These are phyloP conservation scores for Cataglyphis rosenhaueri DNA, from an alignment of 2,888 invertebrate genomes.

Conservation along the genomic window DNA sequence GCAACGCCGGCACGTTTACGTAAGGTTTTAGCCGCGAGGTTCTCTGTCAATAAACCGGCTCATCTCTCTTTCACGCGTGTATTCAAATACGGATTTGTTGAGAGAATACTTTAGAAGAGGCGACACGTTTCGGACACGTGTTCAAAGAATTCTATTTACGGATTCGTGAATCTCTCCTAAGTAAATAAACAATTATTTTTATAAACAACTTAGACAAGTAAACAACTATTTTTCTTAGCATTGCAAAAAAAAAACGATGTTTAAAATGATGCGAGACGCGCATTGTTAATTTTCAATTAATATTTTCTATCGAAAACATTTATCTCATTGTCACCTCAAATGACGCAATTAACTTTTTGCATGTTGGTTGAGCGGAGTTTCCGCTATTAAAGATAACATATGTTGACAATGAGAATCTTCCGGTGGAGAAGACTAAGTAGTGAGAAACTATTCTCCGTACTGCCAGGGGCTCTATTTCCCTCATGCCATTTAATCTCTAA, in stretches of 20 bases:
- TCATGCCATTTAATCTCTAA: constrained; percentile 5
- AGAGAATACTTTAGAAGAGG: background rate
- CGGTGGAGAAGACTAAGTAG: constrained; percentile 28
- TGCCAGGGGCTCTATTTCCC: background rate
- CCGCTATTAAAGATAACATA: background rate
- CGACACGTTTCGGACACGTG: background rate
- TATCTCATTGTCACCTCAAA: background rate
- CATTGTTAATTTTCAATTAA: background rate
- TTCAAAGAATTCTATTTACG: background rate
- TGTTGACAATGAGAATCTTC: constrained; percentile 9
- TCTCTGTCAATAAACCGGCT: constrained; percentile 70
- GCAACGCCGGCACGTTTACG: constrained; percentile 65
- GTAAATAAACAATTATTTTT: background rate
- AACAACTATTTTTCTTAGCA: background rate
- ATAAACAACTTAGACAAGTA: background rate
- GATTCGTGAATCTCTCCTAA: background rate
- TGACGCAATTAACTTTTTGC: background rate
- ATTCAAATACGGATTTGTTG: constrained; percentile 49
- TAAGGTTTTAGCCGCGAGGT: constrained; percentile 61
- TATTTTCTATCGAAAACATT: background rate
- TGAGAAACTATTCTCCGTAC: constrained; percentile 1
- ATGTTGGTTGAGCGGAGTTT: background rate
- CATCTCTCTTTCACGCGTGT: constrained; percentile 63
- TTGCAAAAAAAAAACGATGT: background rate
- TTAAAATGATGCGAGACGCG: background rate